Conservation (phyloP, 2,113 vertebrate genomes). For the Dicentrarchus labrax region DNA sequence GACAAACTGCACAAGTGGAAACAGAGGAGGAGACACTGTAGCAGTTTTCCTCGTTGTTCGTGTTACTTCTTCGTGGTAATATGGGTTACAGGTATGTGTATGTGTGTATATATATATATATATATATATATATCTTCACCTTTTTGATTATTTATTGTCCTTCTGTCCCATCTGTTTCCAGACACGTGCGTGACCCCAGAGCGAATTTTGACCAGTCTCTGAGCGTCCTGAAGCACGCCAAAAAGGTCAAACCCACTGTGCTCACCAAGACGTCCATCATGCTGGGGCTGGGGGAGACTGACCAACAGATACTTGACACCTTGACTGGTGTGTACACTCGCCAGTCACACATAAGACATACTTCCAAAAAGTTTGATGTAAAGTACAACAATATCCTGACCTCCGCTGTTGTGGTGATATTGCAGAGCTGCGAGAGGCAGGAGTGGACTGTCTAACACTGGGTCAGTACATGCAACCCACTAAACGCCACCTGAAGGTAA, state of each 20-base stretch:
- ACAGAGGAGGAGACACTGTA: not conserved
- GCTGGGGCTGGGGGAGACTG: constrained; percentile 94
- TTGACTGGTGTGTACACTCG: constrained; percentile 85
- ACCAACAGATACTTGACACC: constrained; percentile 88
- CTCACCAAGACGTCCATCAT: constrained; percentile 98
- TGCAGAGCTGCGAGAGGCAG: constrained; percentile 90
- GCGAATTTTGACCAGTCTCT: constrained; percentile 94
- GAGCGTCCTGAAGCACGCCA: constrained; percentile 89
- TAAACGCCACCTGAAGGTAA: constrained; percentile 94
- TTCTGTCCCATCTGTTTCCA: constrained; percentile 64
- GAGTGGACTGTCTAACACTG: constrained; percentile 95
- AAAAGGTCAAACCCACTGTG: constrained; percentile 86
- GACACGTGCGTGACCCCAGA: constrained; percentile 92
- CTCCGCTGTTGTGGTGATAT: constrained; percentile 17
- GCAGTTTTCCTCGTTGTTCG: not conserved
- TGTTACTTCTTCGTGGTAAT: not conserved
- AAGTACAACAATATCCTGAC: not conserved
- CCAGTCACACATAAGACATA: not conserved
- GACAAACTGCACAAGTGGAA: not conserved
- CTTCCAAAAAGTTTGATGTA: not conserved
- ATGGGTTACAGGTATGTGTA: not conserved
- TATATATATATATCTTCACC: not conserved
- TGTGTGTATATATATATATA: too few relatives aligned
- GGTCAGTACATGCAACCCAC: constrained; percentile 99
- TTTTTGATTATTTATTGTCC: not conserved